Evolutionary conservation across 2,797 vertebrate species (phyloP), one percentile per base, ranked within the genome.

Genomic region (Melanotaenia trifasciata): DNA sequence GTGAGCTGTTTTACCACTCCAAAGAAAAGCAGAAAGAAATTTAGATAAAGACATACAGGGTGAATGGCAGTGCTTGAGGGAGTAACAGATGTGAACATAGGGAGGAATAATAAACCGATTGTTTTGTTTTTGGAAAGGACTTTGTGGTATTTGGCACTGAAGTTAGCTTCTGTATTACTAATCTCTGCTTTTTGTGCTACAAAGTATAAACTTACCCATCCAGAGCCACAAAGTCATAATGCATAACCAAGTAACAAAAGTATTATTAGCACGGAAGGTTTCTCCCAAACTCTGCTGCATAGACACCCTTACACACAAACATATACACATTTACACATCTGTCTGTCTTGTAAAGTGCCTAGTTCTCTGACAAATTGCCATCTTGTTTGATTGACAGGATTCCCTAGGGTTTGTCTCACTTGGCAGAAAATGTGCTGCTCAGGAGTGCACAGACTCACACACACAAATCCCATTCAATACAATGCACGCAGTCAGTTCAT

Each of bases 341-440:
- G 68, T 58, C 74, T 58, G 60, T 79, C 73, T 81, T 64, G 58
- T 54, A 80, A 80, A 81, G 78, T 62, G 78, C 74, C 64, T 78
- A 73, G 81, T 83, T 87, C 81, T 81, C 61, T 68, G 69, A 89
- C 87, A 89, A 85, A 91, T 85, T 87, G 81, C 68, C 51, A 76
- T 64, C 51, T 47, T 35, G 51, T 83, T 79, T 91, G 84, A 90
- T 69, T 88, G 84, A 84, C 88, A 81, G 64, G 68, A 58, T 75
- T 87, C 87, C 80, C 84, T 22, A 22, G 69, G 74, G 86, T 86
- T 53, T 67, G 75, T 61, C 67, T 73, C 47, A 51, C 58, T 81
- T 74, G 59, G 63, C 71, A 77, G 66, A 63, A 60, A 50, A 54
- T 5, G 13, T 36, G 57, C 24, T 30, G 36, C 51, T 43, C 63